Base-by-base conservation (phyloP, 2,888 invertebrate species). In the Boloria selene region DNA sequence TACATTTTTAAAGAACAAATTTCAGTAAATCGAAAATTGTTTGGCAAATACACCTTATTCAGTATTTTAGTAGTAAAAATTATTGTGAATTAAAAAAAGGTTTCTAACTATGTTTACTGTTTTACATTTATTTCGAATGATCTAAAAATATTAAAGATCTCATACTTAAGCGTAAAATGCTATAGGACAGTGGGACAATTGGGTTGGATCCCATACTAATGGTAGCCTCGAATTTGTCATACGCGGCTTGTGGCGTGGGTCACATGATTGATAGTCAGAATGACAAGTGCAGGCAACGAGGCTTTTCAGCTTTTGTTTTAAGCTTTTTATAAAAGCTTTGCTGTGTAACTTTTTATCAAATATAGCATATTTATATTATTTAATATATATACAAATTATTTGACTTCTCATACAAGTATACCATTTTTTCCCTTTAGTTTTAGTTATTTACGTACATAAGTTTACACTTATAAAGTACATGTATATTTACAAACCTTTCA, bases 161-260 rank as follows among this genome's bases (percentile, higher is more conserved):
- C 38, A 16, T 49, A n/a, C 54, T 50, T 63, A 13, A 31, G 22
- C 49, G 38, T 51, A 45, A 61, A 55, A 65, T 42, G 55, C 45
- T 14, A 31, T 26, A 31, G 31, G 31, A 52, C 31, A 61, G 16
- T 16, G 4, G 38, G 51, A 65, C 61, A 44, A 65, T 65, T 50
- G 44, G 22, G 51, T 26, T 62, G 17, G 45, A 58, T 18, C 54
- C 42, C 38, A 51, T 59, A 67, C 63, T 67, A 67, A 63, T 58
- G 17, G 53, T 44, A n/a, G 50, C 38, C 17, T 62, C 59, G 59
- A 59, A 68, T 68, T 65, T 65, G 65, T 62, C 68, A 60, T 56
- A 62, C 63, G 59, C 51, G 62, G 65, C 65, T 59, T 63, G 58
- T 49, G 64, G 47, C 38, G 31, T 10, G 31, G 10, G 31, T 10